A percentile compares a stretch with the other conserved stretches of the same genome.
Evolutionary conservation across 2,113 vertebrate genomes (phyloP).

Genomic region (Stomatorhinus ivindoensis): DNA sequence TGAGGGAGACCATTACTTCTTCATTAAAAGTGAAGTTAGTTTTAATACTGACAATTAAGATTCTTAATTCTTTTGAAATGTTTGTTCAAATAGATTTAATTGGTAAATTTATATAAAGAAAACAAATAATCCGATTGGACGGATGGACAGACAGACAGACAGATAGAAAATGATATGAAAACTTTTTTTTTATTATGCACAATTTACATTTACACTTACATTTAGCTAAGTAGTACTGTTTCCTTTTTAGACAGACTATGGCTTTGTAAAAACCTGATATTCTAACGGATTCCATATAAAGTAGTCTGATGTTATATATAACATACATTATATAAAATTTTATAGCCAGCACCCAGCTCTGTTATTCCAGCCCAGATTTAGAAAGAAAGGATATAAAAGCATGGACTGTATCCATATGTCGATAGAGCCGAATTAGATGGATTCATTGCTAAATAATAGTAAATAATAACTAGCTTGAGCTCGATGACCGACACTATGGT

Average conservation of each 20-base stretch:
- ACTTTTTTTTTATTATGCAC: background rate
- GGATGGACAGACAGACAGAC: no score
- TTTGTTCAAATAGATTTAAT: background rate
- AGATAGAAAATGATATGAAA: background rate
- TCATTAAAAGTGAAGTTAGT: background rate
- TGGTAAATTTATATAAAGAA: background rate
- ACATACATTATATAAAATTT: conserved; percentile 18
- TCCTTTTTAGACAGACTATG: background rate
- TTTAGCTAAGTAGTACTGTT: background rate
- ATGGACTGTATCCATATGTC: conserved; percentile 31
- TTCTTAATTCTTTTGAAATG: background rate
- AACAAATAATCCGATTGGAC: background rate
- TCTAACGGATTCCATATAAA: background rate
- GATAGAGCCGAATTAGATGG: conserved; percentile 16
- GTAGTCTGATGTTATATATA: background rate
- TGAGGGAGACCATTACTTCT: background rate
- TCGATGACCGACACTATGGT: background rate
- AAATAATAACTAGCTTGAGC: conserved; percentile 30
- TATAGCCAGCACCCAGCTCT: conserved; percentile 18
- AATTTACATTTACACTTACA: background rate
- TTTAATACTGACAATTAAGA: background rate
- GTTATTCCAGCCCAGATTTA: conserved; percentile 23
- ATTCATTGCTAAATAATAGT: conserved; percentile 18
- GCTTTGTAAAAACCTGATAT: background rate
- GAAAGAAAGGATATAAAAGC: background rate